These are phyloP conservation scores for Diachrysia chrysitis DNA, from an alignment of 2,888 invertebrate species.

Conservation along the genomic window DNA sequence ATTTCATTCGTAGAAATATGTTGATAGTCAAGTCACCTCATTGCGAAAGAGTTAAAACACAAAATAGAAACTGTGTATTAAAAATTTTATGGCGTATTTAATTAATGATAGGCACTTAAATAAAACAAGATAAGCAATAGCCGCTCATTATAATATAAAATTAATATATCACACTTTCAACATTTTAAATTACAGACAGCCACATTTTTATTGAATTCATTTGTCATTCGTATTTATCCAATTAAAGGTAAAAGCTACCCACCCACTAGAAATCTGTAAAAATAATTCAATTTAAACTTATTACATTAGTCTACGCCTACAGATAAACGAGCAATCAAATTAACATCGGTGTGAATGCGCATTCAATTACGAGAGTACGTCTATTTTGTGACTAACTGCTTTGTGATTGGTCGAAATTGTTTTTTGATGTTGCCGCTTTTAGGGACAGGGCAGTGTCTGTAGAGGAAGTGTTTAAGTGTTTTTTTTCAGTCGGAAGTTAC, in stretches of 20 bases:
- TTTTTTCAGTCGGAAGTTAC: conserved; percentile 52
- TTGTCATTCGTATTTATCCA: conserved; percentile 57
- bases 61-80: conserved; percentile 11
- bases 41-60: not conserved
- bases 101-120: conserved; percentile 38
- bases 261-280: conserved; percentile 49
- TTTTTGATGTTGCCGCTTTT: conserved; percentile 61
- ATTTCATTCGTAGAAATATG: not conserved
- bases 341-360: conserved; percentile 60
- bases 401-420: conserved; percentile 63
- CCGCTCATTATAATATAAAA: conserved; percentile 44
- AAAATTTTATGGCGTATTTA: conserved; percentile 19
- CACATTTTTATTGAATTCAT: conserved; percentile 56
- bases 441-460: conserved; percentile 36
- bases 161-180: conserved; percentile 51
- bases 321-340: conserved; percentile 52
- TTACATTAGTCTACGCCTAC: conserved; percentile 61
- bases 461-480: conserved; percentile 55
- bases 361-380: conserved; percentile 56
- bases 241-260: conserved; percentile 51
- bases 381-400: conserved; percentile 53
- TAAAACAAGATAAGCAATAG: conserved; percentile 33
- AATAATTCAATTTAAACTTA: conserved; percentile 59
- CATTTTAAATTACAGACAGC: conserved; percentile 25
- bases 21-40: not conserved